Percentiles rank a stretch among this genome's conserved stretches.
These are phyloP conservation scores for Sylvilagus bachmani DNA, from an alignment of 2,113 vertebrate species.

Conservation along the genomic window DNA sequence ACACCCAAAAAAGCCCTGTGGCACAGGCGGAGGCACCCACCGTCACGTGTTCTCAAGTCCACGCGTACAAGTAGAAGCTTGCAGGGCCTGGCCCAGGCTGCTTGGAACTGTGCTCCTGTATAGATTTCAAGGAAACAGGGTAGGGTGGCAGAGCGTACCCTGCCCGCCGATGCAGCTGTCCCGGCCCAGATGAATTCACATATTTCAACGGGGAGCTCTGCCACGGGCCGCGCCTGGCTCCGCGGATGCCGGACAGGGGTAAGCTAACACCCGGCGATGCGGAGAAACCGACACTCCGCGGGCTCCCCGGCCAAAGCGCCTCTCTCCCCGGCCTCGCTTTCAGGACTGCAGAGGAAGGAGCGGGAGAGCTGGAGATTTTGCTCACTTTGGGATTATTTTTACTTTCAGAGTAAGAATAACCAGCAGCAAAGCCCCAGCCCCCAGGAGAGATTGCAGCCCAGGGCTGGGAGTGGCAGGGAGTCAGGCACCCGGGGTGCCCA, in stretches of 20 bases:
- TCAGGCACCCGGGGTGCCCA: background rate
- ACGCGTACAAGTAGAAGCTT: slow-evolving; percentile 86
- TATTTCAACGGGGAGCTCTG: slow-evolving; percentile 71
- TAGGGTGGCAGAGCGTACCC: slow-evolving; percentile 83
- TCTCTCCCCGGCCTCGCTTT: slow-evolving; percentile 13
- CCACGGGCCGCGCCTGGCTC: slow-evolving; percentile 27
- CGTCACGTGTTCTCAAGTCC: slow-evolving; percentile 82
- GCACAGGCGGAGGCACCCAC: slow-evolving; percentile 63
- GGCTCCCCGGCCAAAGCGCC: background rate
- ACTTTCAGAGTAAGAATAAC: background rate
- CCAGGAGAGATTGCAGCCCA: fast-evolving
- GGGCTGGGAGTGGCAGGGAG: background rate
- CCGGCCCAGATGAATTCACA: slow-evolving; percentile 70
- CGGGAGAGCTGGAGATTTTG: background rate
- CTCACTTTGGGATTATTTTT: background rate
- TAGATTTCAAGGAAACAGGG: slow-evolving; percentile 87
- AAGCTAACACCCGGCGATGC: slow-evolving; percentile 57
- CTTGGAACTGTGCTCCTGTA: slow-evolving; percentile 83
- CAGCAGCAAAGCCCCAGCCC: background rate
- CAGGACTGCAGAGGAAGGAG: background rate
- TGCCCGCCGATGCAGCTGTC: slow-evolving; percentile 86
- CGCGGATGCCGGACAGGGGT: slow-evolving; percentile 44
- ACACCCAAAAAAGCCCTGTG: slow-evolving; percentile 27
- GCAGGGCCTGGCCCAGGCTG: slow-evolving; percentile 71
- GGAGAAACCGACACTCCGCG: slow-evolving; percentile 37